Conservation (phyloP, 2,113 vertebrate species). For the Anhinga rufa region DNA sequence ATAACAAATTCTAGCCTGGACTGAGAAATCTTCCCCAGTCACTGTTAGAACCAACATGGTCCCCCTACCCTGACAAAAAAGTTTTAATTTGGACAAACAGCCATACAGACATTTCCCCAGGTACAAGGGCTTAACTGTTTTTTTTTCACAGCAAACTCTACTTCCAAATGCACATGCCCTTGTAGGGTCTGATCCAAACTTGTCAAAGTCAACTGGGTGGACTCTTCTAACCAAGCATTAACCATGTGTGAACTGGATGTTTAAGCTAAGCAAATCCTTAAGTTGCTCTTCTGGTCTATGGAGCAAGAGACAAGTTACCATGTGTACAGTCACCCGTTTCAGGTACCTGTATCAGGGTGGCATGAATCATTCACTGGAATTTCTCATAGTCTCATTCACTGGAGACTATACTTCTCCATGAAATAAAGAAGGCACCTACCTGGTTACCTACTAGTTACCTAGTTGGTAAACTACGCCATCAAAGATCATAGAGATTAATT, state of each 20-base stretch:
- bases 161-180: neutral
- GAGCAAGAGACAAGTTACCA: neutral
- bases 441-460: neutral
- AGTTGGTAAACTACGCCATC: neutral
- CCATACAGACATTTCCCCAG: neutral
- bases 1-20: neutral
- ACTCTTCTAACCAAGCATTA: neutral
- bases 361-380: neutral
- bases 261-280: neutral
- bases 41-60: neutral
- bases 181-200: neutral
- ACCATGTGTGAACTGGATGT: neutral
- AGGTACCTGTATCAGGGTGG: neutral
- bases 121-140: neutral
- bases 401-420: neutral
- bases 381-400: neutral
- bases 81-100: neutral
- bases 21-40: neutral
- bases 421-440: neutral
- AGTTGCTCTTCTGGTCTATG: neutral
- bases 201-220: neutral
- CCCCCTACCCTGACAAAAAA: neutral
- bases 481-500: neutral
- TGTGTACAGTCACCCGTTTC: fast-evolving
- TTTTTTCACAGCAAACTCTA: neutral